A percentile compares a stretch with the other conserved stretches of the same genome.
phyloP scores from a whole-genome alignment of 2,888 invertebrate genomes.

The Drosophila peninsularis region DNA sequence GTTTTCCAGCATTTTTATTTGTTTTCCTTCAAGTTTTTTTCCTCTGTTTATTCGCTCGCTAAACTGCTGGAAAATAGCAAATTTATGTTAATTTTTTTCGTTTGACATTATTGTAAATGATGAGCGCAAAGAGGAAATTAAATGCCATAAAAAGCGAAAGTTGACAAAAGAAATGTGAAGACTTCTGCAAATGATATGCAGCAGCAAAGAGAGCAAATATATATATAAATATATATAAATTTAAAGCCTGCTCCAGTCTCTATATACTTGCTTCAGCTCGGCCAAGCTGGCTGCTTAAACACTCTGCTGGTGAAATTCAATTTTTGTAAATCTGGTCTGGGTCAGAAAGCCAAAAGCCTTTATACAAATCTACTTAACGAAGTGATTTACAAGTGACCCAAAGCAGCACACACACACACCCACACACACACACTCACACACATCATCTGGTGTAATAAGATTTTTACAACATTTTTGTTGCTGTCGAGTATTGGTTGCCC shows the following conservation, averaged over 20 bases:
- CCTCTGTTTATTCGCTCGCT: constrained; percentile 32
- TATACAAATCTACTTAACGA: constrained; percentile 71
- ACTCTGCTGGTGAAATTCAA: constrained; percentile 42
- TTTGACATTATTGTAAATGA: constrained; percentile 70
- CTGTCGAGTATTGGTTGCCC: constrained; percentile 28
- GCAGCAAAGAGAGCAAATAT: constrained; percentile 5
- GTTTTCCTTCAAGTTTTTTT: constrained; percentile 26
- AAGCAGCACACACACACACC: constrained; percentile 23
- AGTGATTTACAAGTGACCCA: constrained; percentile 51
- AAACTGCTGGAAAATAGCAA: constrained; percentile 73
- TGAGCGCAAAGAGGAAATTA: constrained; percentile 68
- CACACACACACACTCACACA: constrained; percentile 12
- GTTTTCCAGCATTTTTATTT: constrained; percentile 42
- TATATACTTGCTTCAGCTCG: constrained; percentile 1
- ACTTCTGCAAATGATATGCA: constrained; percentile 45
- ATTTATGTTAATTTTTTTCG: constrained; percentile 73
- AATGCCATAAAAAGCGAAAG: constrained; percentile 67
- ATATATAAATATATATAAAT: neutral
- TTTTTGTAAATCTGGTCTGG: constrained; percentile 39
- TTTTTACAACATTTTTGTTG: constrained; percentile 53
- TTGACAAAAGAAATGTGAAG: constrained; percentile 51
- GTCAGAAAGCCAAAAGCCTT: constrained; percentile 51
- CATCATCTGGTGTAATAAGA: constrained; percentile 60
- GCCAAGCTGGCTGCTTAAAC: constrained; percentile 12
- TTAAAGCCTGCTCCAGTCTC: neutral